Evolutionary conservation across 2,113 vertebrate genomes (phyloP).

Genomic region (Microtus oregoni): DNA sequence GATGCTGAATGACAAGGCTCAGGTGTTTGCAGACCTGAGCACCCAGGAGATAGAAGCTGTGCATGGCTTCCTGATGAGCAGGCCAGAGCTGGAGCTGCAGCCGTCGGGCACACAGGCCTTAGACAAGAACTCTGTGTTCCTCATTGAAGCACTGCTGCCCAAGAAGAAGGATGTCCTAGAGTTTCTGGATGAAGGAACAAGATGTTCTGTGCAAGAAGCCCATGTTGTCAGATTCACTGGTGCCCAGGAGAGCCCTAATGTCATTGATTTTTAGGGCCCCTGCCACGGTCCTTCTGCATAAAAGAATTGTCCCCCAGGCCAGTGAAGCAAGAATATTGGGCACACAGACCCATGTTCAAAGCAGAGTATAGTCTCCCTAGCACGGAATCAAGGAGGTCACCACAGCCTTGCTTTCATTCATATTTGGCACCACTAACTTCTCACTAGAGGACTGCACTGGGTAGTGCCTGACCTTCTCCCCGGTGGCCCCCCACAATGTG

Average conservation of each 20-base stretch:
- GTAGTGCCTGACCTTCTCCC: slow-evolving; percentile 91
- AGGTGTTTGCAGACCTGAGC: not conserved
- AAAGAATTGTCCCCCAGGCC: not conserved
- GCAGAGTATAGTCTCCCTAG: slow-evolving; percentile 87
- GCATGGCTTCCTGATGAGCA: not conserved
- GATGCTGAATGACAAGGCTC: not conserved
- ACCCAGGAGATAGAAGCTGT: not conserved
- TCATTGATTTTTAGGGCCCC: not conserved
- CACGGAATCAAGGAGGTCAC: slow-evolving; percentile 72
- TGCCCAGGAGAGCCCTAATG: not conserved
- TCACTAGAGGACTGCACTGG: slow-evolving; percentile 86
- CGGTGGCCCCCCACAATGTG: slow-evolving; percentile 91
- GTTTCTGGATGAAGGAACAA: not conserved
- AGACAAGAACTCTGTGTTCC: not conserved
- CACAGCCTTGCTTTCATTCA: slow-evolving; percentile 82
- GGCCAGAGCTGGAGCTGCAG: not conserved
- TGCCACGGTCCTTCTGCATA: slow-evolving; percentile 44
- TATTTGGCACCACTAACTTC: slow-evolving; percentile 87
- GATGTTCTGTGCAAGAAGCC: not conserved
- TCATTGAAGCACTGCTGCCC: not conserved
- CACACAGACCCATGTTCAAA: slow-evolving; percentile 86
- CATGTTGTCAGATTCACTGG: not conserved
- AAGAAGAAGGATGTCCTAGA: not conserved
- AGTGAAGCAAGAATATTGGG: not conserved
- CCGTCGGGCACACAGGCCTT: not conserved